Percentiles rank a stretch among this genome's conserved stretches.
These are phyloP conservation scores for Pygoscelis adeliae DNA, from an alignment of 2,113 vertebrate species.

Conservation along the genomic window DNA sequence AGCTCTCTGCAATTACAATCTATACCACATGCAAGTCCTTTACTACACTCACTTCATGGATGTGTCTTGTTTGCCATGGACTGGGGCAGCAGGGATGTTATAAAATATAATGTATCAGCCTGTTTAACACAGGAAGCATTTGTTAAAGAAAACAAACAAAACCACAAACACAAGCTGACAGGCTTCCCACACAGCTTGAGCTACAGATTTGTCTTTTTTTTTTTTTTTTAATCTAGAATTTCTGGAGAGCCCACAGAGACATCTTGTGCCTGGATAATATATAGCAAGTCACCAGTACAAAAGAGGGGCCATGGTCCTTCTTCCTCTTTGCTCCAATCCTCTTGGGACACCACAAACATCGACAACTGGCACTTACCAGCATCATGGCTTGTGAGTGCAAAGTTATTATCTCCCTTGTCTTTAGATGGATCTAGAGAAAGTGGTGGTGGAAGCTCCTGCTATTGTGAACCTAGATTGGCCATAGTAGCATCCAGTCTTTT, in stretches of 20 bases:
- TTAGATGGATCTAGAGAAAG: not conserved
- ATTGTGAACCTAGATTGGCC: too few relatives aligned
- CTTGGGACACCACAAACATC: not conserved
- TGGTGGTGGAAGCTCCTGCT: not conserved
- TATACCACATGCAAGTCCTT: not conserved
- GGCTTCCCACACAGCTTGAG: slow-evolving; percentile 10
- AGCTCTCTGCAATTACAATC: not conserved
- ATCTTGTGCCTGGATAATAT: slow-evolving; percentile 51
- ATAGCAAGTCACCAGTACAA: not conserved
- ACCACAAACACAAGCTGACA: slow-evolving; percentile 25
- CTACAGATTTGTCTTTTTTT: not conserved
- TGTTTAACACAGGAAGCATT: not conserved
- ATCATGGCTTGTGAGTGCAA: not conserved
- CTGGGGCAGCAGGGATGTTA: not conserved
- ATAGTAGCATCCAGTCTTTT: not conserved
- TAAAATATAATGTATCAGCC: not conserved
- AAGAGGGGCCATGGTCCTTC: not conserved
- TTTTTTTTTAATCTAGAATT: not conserved
- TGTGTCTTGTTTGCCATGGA: not conserved
- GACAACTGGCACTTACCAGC: not conserved
- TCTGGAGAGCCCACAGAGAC: slow-evolving; percentile 56
- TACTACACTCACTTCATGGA: not conserved
- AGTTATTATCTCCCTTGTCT: not conserved
- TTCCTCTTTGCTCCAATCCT: not conserved
- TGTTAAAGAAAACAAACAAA: slow-evolving; percentile 41